Conservation (phyloP, 2,888 invertebrate species). For the Leptogaster cylindrica region DNA sequence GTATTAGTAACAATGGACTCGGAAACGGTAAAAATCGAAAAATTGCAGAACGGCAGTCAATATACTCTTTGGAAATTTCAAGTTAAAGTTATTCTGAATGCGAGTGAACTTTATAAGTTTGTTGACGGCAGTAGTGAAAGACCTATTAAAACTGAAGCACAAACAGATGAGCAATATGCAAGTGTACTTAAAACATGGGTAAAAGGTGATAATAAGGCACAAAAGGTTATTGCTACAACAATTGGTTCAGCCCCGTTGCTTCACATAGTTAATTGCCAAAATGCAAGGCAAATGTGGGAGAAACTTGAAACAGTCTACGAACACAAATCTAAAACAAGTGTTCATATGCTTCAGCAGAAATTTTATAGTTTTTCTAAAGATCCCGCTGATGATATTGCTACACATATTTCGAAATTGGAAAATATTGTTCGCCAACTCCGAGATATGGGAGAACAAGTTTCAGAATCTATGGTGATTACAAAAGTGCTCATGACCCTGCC, state of each 20-base stretch:
- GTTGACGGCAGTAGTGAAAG: constrained; percentile 7
- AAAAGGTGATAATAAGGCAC: constrained; percentile 42
- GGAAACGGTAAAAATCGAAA: background rate
- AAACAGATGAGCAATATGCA: constrained; percentile 1
- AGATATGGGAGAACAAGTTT: constrained; percentile 44
- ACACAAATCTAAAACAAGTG: constrained; percentile 52
- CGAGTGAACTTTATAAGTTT: constrained; percentile 37
- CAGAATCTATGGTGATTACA: constrained; percentile 48
- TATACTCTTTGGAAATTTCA: constrained; percentile 48
- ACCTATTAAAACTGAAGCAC: constrained; percentile 11
- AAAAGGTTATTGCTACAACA: constrained; percentile 42
- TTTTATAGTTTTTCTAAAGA: constrained; percentile 47
- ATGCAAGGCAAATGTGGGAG: constrained; percentile 46
- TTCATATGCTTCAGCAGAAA: constrained; percentile 54
- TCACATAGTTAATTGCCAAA: constrained; percentile 45
- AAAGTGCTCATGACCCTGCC: constrained; percentile 50
- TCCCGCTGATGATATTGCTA: constrained; percentile 45
- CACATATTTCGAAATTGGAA: constrained; percentile 43
- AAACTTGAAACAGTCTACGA: constrained; percentile 50
- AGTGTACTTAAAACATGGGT: constrained; percentile 9
- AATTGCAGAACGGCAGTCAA: constrained; percentile 38
- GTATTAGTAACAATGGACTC: no score
- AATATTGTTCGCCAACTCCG: constrained; percentile 39
- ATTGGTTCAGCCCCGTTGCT: constrained; percentile 43
- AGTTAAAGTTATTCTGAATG: constrained; percentile 39